phyloP scores from a whole-genome alignment of 2,888 invertebrate genomes.

The Drosophila heteroneura region DNA sequence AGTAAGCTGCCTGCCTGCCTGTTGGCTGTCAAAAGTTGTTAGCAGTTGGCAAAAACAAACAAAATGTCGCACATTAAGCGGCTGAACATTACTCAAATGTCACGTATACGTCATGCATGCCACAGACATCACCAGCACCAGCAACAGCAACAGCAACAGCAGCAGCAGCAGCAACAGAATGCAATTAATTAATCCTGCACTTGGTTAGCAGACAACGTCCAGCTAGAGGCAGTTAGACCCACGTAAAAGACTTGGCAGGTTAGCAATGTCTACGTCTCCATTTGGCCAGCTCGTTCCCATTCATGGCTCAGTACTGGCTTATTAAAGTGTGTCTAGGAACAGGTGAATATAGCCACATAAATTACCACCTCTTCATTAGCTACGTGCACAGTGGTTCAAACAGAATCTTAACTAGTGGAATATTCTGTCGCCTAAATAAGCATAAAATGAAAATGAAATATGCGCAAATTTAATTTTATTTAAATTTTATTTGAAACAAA shows the following conservation, averaged over 20 bases:
- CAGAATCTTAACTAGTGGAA: background rate
- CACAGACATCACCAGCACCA: constrained; percentile 41
- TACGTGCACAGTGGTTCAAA: constrained; percentile 51
- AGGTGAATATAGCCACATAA: constrained; percentile 78
- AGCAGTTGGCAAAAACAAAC: constrained; percentile 67
- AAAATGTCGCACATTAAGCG: constrained; percentile 79
- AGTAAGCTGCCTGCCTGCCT: background rate
- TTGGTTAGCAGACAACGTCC: constrained; percentile 54
- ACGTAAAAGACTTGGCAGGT: constrained; percentile 40
- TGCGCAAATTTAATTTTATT: background rate
- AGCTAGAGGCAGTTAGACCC: constrained; percentile 43
- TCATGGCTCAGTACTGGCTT: constrained; percentile 64
- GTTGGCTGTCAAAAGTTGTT: constrained; percentile 54
- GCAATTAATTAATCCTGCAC: constrained; percentile 80
- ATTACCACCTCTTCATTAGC: constrained; percentile 82
- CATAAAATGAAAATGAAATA: background rate
- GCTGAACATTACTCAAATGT: constrained; percentile 75
- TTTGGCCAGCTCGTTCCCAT: constrained; percentile 61
- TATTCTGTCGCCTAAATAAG: background rate
- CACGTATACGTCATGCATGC: constrained; percentile 78
- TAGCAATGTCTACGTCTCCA: constrained; percentile 53
- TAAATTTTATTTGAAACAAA: background rate
- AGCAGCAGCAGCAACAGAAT: constrained; percentile 14
- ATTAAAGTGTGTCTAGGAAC: constrained; percentile 76
- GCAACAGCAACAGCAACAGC: constrained; percentile 12